Conservation (phyloP, 2,888 invertebrate genomes). For the Himalopsyche tibetana region DNA sequence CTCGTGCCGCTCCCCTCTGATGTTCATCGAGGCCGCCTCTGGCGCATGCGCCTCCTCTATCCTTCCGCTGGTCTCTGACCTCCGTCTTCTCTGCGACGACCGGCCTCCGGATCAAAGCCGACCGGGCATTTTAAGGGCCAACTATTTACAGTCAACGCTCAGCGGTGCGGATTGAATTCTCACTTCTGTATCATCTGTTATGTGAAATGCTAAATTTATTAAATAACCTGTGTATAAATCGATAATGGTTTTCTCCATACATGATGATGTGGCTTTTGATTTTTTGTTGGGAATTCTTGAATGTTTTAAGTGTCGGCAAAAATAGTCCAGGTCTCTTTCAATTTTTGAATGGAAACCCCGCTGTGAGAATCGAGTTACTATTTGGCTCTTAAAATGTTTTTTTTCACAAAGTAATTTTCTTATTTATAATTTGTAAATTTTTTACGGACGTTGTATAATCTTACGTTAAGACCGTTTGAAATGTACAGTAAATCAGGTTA, state of each 20-base stretch:
- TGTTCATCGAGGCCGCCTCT: not conserved
- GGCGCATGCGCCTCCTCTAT: slow-evolving; percentile 52
- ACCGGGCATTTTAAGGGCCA: slow-evolving; percentile 48
- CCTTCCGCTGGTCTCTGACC: slow-evolving; percentile 58
- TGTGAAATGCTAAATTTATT: not conserved
- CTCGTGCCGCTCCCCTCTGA: slow-evolving; percentile 67
- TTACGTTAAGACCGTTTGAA: slow-evolving; percentile 17
- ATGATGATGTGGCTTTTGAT: not conserved
- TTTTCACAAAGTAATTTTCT: not conserved
- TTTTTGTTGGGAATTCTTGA: not conserved
- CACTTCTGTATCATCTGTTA: not conserved
- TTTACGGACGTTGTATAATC: slow-evolving; percentile 27
- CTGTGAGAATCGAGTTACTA: not conserved
- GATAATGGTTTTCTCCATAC: not conserved
- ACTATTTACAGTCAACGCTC: slow-evolving; percentile 51
- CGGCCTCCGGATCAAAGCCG: too few species aligned
- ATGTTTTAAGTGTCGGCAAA: not conserved
- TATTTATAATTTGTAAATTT: slow-evolving; percentile 6
- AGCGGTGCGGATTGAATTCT: slow-evolving; percentile 14
- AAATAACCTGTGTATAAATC: not conserved
- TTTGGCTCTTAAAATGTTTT: slow-evolving; percentile 25
- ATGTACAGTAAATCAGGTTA: slow-evolving; percentile 32
- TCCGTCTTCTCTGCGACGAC: not conserved
- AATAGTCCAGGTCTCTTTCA: not conserved
- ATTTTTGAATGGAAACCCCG: not conserved